Evolutionary conservation across 2,888 invertebrate genomes (phyloP).

Genomic region (Dynastes tityus): DNA sequence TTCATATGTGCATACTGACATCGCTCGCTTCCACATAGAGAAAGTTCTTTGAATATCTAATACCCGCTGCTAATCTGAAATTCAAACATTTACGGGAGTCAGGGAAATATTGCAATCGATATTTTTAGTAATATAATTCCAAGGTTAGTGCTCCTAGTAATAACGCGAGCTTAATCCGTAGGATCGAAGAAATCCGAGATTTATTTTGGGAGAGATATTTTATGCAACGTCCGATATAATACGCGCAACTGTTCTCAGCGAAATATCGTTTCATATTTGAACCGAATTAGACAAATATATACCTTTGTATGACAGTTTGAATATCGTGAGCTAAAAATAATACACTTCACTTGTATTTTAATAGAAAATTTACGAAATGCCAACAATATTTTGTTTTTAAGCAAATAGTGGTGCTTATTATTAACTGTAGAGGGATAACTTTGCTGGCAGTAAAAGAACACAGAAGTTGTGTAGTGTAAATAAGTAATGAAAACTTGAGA

Average conservation of each 20-base stretch:
- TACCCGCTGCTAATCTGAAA: slow-evolving; percentile 10
- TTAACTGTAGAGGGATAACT: no score
- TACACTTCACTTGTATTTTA: no score
- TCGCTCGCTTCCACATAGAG: not conserved
- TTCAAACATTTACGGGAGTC: slow-evolving; percentile 13
- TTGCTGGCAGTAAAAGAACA: no score
- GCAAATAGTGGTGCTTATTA: no score
- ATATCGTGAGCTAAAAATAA: no score
- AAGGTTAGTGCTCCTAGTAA: slow-evolving; percentile 12
- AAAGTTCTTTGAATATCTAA: slow-evolving; percentile 1
- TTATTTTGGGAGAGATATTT: not conserved
- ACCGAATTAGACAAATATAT: not conserved
- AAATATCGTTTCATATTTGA: not conserved
- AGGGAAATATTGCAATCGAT: slow-evolving; percentile 29
- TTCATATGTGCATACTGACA: slow-evolving; percentile 2
- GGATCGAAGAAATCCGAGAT: not conserved
- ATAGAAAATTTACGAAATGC: no score
- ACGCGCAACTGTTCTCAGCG: not conserved
- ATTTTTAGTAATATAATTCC: slow-evolving; percentile 16
- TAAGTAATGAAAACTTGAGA: no score
- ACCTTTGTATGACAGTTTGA: no score
- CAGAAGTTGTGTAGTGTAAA: no score
- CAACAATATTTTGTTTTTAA: no score
- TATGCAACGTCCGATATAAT: not conserved
- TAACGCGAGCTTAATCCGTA: slow-evolving; percentile 9